phyloP scores from a whole-genome alignment of 2,888 invertebrate species.

The Eilema depressum region DNA sequence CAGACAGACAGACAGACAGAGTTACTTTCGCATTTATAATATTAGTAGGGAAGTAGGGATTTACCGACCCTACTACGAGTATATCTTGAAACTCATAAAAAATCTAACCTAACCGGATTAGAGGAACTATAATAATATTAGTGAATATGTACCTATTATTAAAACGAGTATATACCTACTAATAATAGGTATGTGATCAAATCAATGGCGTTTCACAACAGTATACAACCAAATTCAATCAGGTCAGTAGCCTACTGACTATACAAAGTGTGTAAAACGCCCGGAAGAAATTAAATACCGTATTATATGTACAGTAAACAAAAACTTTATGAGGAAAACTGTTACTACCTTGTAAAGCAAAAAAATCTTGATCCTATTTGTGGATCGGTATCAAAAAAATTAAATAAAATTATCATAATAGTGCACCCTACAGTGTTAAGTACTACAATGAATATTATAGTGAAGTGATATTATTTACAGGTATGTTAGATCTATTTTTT shows the following conservation, averaged over 20 bases:
- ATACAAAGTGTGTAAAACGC: not conserved
- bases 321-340: no score
- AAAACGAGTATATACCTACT: not conserved
- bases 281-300: no score
- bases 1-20: no score
- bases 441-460: not conserved
- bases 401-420: no score
- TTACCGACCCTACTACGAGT: no score
- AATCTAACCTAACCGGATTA: not conserved
- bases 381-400: no score
- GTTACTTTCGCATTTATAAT: no score
- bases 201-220: not conserved
- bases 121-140: not conserved
- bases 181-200: not conserved
- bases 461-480: not conserved
- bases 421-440: no score
- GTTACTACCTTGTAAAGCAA: not conserved
- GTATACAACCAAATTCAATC: not conserved
- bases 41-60: no score
- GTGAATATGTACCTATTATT: not conserved
- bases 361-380: no score
- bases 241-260: not conserved
- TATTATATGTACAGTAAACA: no score
- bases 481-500: not conserved
- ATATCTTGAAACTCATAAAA: not conserved